Conservation (phyloP, 2,888 invertebrate species). For the Gasteruption jaculator region DNA sequence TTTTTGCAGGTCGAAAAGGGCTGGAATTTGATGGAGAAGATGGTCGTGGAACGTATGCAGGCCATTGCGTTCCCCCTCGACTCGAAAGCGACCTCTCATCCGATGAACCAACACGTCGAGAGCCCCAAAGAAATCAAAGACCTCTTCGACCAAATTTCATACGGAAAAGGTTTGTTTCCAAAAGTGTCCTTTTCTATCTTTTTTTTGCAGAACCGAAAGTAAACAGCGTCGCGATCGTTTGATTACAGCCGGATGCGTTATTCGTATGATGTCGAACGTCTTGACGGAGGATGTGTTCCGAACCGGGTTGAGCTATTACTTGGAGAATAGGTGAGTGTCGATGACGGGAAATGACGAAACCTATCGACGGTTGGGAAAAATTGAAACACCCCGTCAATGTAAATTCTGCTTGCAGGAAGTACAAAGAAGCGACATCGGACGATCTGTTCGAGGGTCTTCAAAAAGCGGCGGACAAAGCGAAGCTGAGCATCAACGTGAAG, state of each 20-base stretch:
- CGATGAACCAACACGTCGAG: constrained; percentile 54
- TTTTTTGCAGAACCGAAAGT: neutral
- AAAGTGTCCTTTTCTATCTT: constrained; percentile 4
- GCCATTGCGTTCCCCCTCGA: constrained; percentile 47
- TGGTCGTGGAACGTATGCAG: constrained; percentile 51
- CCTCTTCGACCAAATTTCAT: constrained; percentile 60
- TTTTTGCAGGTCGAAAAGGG: constrained; percentile 16
- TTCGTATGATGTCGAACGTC: constrained; percentile 57
- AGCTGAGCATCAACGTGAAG: constrained; percentile 23
- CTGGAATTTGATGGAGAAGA: constrained; percentile 56
- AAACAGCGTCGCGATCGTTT: neutral
- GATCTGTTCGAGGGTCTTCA: constrained; percentile 49
- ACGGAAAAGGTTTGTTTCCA: constrained; percentile 58
- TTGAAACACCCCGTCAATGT: no score
- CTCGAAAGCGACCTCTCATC: constrained; percentile 50
- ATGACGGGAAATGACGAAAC: no score
- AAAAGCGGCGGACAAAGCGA: constrained; percentile 35
- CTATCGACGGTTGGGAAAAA: no score
- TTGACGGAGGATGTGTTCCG: constrained; percentile 52
- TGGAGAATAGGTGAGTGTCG: constrained; percentile 28
- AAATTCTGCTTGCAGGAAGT: constrained; percentile 16
- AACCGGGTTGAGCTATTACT: constrained; percentile 42
- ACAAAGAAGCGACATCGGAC: constrained; percentile 50
- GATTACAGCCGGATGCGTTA: constrained; percentile 53
- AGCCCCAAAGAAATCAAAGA: constrained; percentile 53